phyloP scores from a whole-genome alignment of 2,113 vertebrate species.

The Myrmecophaga tridactyla region DNA sequence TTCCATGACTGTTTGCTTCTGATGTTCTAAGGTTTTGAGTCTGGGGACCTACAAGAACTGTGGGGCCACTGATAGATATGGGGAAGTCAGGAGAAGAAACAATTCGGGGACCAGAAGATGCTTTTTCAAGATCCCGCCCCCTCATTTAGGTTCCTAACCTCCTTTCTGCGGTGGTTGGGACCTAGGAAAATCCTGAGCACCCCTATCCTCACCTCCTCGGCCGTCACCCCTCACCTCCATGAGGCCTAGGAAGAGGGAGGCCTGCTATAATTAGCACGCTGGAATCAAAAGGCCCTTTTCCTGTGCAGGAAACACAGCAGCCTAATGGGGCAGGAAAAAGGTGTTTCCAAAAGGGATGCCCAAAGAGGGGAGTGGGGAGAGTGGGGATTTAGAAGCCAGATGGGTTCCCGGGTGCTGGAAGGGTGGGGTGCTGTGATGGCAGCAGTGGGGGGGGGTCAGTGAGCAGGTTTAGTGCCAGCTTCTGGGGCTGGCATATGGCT shows the following conservation, averaged over 20 bases:
- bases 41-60: background rate
- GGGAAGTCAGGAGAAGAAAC: background rate
- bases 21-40: background rate
- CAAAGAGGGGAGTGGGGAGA: background rate
- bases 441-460: background rate
- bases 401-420: background rate
- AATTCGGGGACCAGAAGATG: background rate
- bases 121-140: background rate
- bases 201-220: background rate
- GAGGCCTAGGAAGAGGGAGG: background rate
- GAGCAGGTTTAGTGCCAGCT: too few species aligned
- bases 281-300: constrained; percentile 39
- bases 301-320: constrained; percentile 12
- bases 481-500: background rate
- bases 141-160: background rate
- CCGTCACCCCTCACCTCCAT: background rate
- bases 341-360: constrained; percentile 64
- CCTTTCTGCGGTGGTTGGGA: background rate
- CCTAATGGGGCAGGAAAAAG: constrained; percentile 65
- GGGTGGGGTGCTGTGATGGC: background rate
- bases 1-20: background rate
- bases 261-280: constrained; percentile 41
- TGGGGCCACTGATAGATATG: background rate
- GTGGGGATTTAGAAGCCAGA: background rate
- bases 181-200: background rate